These are phyloP conservation scores for Tiphia femorata DNA, from an alignment of 2,888 invertebrate genomes.

Conservation along the genomic window DNA sequence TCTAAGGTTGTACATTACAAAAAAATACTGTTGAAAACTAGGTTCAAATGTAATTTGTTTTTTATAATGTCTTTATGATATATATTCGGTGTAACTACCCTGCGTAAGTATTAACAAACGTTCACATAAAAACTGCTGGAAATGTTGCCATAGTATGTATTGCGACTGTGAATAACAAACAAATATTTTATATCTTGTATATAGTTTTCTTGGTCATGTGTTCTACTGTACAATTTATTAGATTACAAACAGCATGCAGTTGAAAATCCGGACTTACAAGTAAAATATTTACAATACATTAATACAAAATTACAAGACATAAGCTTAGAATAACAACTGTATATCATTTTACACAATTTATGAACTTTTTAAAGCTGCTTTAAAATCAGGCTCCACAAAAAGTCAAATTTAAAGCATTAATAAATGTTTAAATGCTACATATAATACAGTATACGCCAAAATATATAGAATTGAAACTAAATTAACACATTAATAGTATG, in stretches of 20 bases:
- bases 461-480: too few species aligned
- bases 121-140: conserved; percentile 10
- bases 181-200: conserved; percentile 1
- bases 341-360: not conserved
- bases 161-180: not conserved
- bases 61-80: conserved; percentile 1
- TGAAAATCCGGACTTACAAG: conserved; percentile 20
- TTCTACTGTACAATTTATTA: conserved; percentile 45
- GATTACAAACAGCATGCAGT: conserved; percentile 42
- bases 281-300: conserved; percentile 37
- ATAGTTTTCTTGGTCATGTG: conserved; percentile 42
- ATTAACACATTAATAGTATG: too few species aligned
- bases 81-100: conserved; percentile 9
- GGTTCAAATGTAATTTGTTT: not conserved
- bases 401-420: too few species aligned
- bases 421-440: not conserved
- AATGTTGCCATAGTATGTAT: not conserved
- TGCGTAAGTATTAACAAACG: conserved; percentile 6
- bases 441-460: too few species aligned
- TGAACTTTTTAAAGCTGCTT: not conserved
- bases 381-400: not conserved
- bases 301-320: conserved; percentile 26
- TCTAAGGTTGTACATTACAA: conserved; percentile 40
- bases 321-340: conserved; percentile 22
- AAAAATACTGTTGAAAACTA: conserved; percentile 48